These are phyloP conservation scores for Cenopis cana DNA, from an alignment of 2,888 invertebrate genomes.

Conservation along the genomic window DNA sequence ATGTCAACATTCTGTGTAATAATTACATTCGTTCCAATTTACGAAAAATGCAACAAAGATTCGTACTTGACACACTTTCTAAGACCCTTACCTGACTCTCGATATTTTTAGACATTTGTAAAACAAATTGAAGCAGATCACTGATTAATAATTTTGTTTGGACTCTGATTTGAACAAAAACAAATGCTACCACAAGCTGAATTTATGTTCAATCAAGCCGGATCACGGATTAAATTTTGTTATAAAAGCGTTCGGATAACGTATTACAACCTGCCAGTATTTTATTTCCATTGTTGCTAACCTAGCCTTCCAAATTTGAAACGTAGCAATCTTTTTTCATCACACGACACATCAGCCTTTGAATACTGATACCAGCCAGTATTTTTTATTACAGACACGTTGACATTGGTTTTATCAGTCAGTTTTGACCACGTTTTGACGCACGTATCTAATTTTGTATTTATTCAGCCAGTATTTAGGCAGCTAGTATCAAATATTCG, in stretches of 20 bases:
- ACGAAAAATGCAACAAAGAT: constrained; percentile 33
- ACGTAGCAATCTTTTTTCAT: constrained; percentile 18
- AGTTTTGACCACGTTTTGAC: too few relatives aligned
- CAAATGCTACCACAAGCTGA: constrained; percentile 33
- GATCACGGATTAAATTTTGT: constrained; percentile 22
- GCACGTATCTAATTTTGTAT: too few relatives aligned
- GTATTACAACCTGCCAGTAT: constrained; percentile 26
- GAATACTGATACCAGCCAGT: not conserved
- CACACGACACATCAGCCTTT: not conserved
- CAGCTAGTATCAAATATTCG: not conserved
- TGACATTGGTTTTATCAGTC: not conserved
- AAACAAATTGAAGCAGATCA: constrained; percentile 6
- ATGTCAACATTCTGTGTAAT: constrained; percentile 43
- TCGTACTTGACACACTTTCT: constrained; percentile 42
- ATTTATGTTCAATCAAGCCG: constrained; percentile 36
- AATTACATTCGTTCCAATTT: constrained; percentile 38
- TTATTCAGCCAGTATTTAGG: not conserved
- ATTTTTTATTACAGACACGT: not conserved
- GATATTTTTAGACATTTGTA: constrained; percentile 19
- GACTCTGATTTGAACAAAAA: constrained; percentile 19
- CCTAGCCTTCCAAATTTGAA: constrained; percentile 26
- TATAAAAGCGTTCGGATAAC: constrained; percentile 24
- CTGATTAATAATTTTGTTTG: constrained; percentile 17
- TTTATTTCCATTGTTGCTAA: constrained; percentile 13
- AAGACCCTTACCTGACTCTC: constrained; percentile 36